Evolutionary conservation across 2,113 vertebrate genomes (phyloP).

Genomic region (Phaetusa simplex): DNA sequence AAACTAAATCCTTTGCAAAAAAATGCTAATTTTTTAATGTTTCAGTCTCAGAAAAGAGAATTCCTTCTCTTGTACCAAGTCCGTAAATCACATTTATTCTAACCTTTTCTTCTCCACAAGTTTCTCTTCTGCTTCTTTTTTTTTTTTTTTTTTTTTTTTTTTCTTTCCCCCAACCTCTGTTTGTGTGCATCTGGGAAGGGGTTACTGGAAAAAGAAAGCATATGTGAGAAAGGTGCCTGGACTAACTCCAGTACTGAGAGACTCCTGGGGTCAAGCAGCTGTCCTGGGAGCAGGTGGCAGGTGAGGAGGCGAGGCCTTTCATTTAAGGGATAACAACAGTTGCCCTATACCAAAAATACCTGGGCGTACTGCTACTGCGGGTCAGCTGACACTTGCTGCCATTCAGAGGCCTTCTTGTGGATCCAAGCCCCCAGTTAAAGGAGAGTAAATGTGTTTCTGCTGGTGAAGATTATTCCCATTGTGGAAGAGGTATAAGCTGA

Average conservation of each 20-base stretch:
- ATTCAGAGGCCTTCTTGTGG: background rate
- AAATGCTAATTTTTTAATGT: background rate
- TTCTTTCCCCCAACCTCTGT: no score
- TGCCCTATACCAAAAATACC: background rate
- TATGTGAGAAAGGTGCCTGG: background rate
- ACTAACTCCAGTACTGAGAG: background rate
- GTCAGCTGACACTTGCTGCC: background rate
- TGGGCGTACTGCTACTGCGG: background rate
- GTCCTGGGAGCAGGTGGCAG: background rate
- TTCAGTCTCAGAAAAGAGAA: background rate
- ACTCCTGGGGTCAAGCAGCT: background rate
- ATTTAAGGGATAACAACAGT: background rate
- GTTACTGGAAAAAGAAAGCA: background rate
- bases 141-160: no score
- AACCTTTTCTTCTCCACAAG: background rate
- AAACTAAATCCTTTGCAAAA: background rate
- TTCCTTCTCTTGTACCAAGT: background rate
- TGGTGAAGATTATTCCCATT: background rate
- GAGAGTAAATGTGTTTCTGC: background rate
- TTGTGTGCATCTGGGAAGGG: background rate
- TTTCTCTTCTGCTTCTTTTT: background rate
- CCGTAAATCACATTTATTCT: background rate
- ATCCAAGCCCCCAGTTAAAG: background rate
- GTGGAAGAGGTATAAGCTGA: background rate
- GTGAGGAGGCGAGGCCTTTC: background rate